Base-by-base conservation (phyloP, 2,797 vertebrate species). In the Darevskia nairensis region DNA sequence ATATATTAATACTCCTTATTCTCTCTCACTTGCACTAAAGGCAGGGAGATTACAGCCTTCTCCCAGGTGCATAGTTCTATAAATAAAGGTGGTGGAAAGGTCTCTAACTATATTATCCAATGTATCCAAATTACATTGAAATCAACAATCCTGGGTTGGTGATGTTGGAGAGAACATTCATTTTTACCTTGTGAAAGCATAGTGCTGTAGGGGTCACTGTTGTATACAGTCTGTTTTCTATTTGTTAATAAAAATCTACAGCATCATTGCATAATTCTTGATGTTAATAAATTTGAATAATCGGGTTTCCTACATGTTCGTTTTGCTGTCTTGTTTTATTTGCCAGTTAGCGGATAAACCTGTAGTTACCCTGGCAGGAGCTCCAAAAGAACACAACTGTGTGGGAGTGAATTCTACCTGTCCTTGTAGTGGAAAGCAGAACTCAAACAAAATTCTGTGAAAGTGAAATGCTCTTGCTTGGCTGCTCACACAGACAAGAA, bases 141-240 rank as follows among this genome's bases (percentile, higher is more conserved):
- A 95, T 96, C 95, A 95, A 95, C 95, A 94, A 95, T 96, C 95
- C 95, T 94, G 96, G 96, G 96, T 97, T 95, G 95, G 95, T 96
- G 94, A 95, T 93, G 95, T 96, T 96, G 96, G 96, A 97, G 96
- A 97, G 96, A 96, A 97, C 97, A 95, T 97, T 98, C 95, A 98
- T 99, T 98, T 98, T 98, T 98, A 98, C 98, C 98, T 98, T 99
- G 98, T 99, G 98, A 98, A 98, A 98, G 98, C 97, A 95, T 97
- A 95, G 96, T 98, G 97, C 97, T 97, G 97, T 97, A 97, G 97
- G 97, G 97, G 98, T 97, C 96, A 97, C 97, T 97, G 98, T 98
- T 98, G 97, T 98, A 98, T 97, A 98, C 97, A 96, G 97, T 98
- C 97, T 98, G 98, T 98, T 98, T 99, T 99, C 97, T 98, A 98